phyloP scores from a whole-genome alignment of 1,140 invertebrate genomes.

The Goniozus legneri region DNA sequence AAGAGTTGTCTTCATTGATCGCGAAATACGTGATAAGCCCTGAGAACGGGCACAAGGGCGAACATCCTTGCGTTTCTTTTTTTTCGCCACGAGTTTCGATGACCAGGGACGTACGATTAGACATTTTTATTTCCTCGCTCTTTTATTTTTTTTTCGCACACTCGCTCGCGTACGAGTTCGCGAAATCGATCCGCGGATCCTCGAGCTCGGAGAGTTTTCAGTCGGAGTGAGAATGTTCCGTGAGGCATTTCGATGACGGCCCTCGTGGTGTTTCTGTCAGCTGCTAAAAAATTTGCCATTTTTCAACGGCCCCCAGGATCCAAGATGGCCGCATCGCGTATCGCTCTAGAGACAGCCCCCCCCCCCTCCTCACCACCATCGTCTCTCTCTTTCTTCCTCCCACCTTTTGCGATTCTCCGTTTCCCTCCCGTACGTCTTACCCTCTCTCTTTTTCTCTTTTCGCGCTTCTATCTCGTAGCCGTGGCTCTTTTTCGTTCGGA shows the following conservation, averaged over 20 bases:
- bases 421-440: too few species aligned
- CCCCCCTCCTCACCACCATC: conserved; percentile 1
- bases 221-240: too few species aligned
- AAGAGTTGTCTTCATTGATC: too few species aligned
- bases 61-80: too few species aligned
- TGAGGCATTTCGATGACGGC: conserved; percentile 2
- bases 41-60: neutral
- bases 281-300: conserved; percentile 27
- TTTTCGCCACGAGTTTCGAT: too few species aligned
- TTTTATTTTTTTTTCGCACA: too few species aligned
- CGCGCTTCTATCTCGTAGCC: too few species aligned
- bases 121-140: neutral
- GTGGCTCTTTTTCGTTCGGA: conserved; percentile 7
- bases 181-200: too few species aligned
- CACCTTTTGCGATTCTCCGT: conserved; percentile 3
- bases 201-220: too few species aligned
- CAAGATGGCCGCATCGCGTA: conserved; percentile 44
- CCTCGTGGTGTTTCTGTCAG: conserved; percentile 39
- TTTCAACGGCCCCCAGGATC: conserved; percentile 42
- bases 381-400: neutral
- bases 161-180: too few species aligned
- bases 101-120: neutral
- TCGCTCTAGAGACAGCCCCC: conserved; percentile 25
- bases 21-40: too few species aligned
- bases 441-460: conserved; percentile 9